Base-by-base conservation (phyloP, 2,797 vertebrate species). In the Trichosurus vulpecula region DNA sequence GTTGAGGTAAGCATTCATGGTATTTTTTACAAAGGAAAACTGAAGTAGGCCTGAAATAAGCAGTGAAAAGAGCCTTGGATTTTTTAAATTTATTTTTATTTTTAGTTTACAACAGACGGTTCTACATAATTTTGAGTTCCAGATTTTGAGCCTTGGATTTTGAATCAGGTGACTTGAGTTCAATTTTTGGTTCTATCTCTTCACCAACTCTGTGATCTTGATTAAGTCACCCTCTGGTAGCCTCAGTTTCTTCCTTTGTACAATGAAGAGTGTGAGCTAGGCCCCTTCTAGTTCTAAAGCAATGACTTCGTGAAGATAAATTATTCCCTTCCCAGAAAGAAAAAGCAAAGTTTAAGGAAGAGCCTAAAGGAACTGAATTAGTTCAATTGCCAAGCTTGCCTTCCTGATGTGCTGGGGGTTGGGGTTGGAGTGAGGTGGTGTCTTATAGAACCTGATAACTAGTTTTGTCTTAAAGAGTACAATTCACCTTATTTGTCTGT, bases 401-500 rank as follows among this genome's bases (percentile, higher is more conserved):
- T 81, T 81, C 41, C 41, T 47, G 41, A 81, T 19, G 41, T 47
- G 19, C 22, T 47, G 8, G 30, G 41, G 41, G 41, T 47, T 47
- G 41, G 74, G 74, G 41, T 47, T 81, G 74, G 41, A 8, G 52
- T 29, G 2, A 91, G 52, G 3, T 91, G 13, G 0, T 92, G 29
- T 31, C 89, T 94, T 41, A 58, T 9, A 13, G 0, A 91, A 57
- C n/a, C 12, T 51, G 2, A 81, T 96, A 93, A 57, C 53, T 30
- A 4, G 6, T 53, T 94, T 94, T 1, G 4, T 96, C 96, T 58
- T 91, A 4, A 95, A 91, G 91, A 96, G 95, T 52, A 95, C 12
- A 95, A 61, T 56, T 92, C 66, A 93, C 90, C 90, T 19, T 52
- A 58, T 93, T 96, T 91, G 11, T 96, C 89, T 96, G 5, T 93